Evolutionary conservation across 2,888 invertebrate species (phyloP), one percentile per base, ranked within the genome.

Genomic region (Venusia cambrica): DNA sequence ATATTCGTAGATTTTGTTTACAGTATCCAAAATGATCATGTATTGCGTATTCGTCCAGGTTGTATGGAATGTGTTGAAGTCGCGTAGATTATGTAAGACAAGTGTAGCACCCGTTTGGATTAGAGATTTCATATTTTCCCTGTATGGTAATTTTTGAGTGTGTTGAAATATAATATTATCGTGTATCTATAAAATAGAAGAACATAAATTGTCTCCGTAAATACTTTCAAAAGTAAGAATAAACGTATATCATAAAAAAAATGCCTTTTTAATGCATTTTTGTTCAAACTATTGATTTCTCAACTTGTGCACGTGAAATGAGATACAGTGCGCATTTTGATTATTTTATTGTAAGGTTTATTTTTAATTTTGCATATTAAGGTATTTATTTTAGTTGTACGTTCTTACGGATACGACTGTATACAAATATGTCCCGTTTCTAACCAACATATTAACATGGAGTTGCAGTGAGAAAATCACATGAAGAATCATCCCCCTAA

Each of bases 371-470:
- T 66, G 77, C 75, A 77, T 73, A 61, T 62, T 84, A 85, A 87
- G 85, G 73, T 87, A 87, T 87, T 87, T 87, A 87, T 87, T 87
- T 85, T 84, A 85, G 85, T 77, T 78, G 62, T 80, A 83, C 70
- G 73, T 71, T 75, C 69, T 70, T 74, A 75, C 73, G 85, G 85
- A 87, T 87, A 87, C 85, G 74, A 64, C 73, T 76, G 85, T 87
- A 87, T 87, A 85, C 85, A 87, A 50, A 43, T 38, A 39, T 40
- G 29, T 32, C 37, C 25, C 17, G 25, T 21, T 38, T 32, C 14
- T 34, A 28, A 22, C 31, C 35, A 30, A 36, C 31, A 40, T 27
- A 40, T 24, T 40, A 40, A 40, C 22, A 18, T 31, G 30, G 24
- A 26, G 20, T 21, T 34, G 21, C 26, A 30, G 31, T 22, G 27